Evolutionary conservation across 2,888 invertebrate species (phyloP), one percentile per base, ranked within the genome.

Genomic region (Mystacides longicornis): DNA sequence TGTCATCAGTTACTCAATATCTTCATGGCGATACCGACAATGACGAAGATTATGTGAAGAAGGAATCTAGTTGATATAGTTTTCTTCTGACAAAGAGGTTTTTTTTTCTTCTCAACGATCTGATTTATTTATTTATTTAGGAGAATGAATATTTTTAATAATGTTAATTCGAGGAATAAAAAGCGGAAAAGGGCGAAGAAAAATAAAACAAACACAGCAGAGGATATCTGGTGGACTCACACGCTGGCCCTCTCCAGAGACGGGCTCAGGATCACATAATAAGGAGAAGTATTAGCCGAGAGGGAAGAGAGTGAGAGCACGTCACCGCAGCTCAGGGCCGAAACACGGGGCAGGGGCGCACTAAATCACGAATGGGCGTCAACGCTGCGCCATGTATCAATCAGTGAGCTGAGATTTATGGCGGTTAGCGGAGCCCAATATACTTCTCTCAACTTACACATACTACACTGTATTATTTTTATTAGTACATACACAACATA

Each of bases 351-450:
- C 68, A 69, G 23, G 70, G 73, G 73, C 69, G 76, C 80, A 80
- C 76, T 81, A 81, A 80, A 79, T 80, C 80, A 80, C 80, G 73
- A 74, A 79, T 80, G 79, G 78, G 78, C 77, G 79, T 79, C 78
- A 78, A 75, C 77, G 74, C 69, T 71, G 73, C 73, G 75, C 76
- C 76, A 74, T 77, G 77, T 77, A 77, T 77, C 77, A 76, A 78
- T 77, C 77, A 77, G 75, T 65, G 63, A 61, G 65, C 64, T 64
- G 64, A 68, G 73, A 77, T 77, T 77, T 77, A 77, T 76, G 37
- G 61, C 60, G 51, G 51, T 50, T 19, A 56, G 46, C 55, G 54
- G 49, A n/a, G 52, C 52, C 52, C 52, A 23, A 51, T 43, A 46
- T 23, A 48, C 52, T 47, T 22, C 27, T 27, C 27, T 27, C 7